Evolutionary conservation across 2,888 invertebrate species (phyloP), one percentile per base, ranked within the genome.

Genomic region (Ichneumon xanthorius): DNA sequence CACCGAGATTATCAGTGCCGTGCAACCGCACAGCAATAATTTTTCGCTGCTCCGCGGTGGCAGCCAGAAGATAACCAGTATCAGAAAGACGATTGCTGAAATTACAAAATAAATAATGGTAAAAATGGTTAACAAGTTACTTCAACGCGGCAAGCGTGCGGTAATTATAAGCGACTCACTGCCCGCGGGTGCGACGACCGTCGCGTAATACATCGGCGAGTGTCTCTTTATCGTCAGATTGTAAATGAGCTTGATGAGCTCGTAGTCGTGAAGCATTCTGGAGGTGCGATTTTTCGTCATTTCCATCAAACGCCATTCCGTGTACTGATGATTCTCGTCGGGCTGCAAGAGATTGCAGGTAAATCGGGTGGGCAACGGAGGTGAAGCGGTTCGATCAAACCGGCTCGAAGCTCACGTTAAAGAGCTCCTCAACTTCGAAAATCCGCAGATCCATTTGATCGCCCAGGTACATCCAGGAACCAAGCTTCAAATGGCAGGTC

Each of bases 381-480:
- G 26, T n/a, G 3, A 14, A 26, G 14, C 5, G 26, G 14, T 33
- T 11, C 61, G 30, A 16, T 30, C 30, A 61, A 6, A 3, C 26
- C 11, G 26, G 16, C 61, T 33, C 5, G 4, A 30, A 16, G 30
- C 76, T 65, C 70, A 79, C 80, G 67, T 76, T 55, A 50, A 67
- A 77, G 40, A 58, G 48, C 9, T 84, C 79, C 75, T 82, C 75
- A 73, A 37, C 14, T 7, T 91, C 85, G 53, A 89, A 87, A 16
- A 93, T 65, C 71, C 90, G 90, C 16, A 96, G 88, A 86, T 95
- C 95, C 9, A 97, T 94, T 88, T 96, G 95, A 33, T 96, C 95
- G 0, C 95, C 95, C 77, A 95, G 95, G 90, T 96, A 95, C 0
- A 96, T 96, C 96, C 97, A 96, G 0, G 97, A 97, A 0, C 97